A percentile compares a stretch with the other conserved stretches of the same genome.
phyloP scores from a whole-genome alignment of 2,888 invertebrate genomes.

The Pachliopta kotzebuea region DNA sequence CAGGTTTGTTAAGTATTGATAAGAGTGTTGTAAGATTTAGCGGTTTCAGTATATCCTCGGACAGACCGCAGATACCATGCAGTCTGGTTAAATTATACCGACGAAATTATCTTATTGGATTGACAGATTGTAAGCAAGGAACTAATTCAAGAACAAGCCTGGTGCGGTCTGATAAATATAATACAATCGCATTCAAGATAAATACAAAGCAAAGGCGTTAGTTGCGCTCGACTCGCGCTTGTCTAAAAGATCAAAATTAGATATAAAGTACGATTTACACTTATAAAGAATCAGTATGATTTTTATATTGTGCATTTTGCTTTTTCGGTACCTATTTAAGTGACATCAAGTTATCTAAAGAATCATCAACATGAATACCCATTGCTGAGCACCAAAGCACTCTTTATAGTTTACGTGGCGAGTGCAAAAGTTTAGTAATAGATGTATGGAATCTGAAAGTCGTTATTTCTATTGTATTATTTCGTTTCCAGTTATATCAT shows the following conservation, averaged over 20 bases:
- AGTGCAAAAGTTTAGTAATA: too few species aligned
- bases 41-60: constrained; percentile 15
- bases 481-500: too few species aligned
- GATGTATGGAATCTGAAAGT: too few species aligned
- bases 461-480: too few species aligned
- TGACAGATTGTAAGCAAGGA: constrained; percentile 27
- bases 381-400: too few species aligned
- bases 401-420: too few species aligned
- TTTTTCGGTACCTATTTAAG: too few species aligned
- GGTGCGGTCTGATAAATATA: constrained; percentile 14
- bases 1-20: constrained; percentile 9
- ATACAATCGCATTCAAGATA: constrained; percentile 6
- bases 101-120: constrained; percentile 25
- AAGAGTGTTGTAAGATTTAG: constrained; percentile 16
- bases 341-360: too few species aligned
- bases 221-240: not conserved
- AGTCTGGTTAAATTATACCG: constrained; percentile 23
- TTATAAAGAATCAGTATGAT: not conserved
- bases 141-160: constrained; percentile 19
- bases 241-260: not conserved
- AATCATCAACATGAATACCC: too few species aligned
- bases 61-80: constrained; percentile 19
- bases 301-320: too few species aligned
- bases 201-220: not conserved
- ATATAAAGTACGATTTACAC: not conserved